A percentile compares a stretch with the other conserved stretches of the same genome.
These are phyloP conservation scores for Polydrusus tereticollis DNA, from an alignment of 2,888 invertebrate genomes.

Conservation along the genomic window DNA sequence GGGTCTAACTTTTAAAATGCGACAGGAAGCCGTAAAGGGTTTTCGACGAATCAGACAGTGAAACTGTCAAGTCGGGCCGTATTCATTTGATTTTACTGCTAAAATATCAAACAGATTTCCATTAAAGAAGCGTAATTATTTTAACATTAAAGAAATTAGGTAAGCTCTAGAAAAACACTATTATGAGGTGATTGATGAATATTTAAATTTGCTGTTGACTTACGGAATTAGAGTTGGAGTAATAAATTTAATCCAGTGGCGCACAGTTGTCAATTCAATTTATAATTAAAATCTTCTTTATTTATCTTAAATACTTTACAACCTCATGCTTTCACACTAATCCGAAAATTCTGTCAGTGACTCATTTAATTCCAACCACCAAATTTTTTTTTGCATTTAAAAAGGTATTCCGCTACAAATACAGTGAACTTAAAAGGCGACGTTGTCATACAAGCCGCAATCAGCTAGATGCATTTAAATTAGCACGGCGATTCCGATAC, in stretches of 20 bases:
- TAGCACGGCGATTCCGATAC: no score
- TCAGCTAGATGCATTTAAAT: no score
- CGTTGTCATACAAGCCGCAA: no score
- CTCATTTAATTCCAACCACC: no score
- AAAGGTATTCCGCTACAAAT: no score
- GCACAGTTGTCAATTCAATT: no score
- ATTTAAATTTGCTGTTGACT: constrained; percentile 31
- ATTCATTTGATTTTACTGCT: constrained; percentile 37
- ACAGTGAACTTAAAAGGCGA: no score
- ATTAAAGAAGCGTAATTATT: constrained; percentile 25
- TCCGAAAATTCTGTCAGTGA: no score
- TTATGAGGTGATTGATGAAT: constrained; percentile 26
- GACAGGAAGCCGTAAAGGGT: constrained; percentile 43
- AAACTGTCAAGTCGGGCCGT: constrained; percentile 37
- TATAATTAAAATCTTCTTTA: no score
- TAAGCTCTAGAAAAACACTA: constrained; percentile 24
- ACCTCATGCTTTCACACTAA: no score
- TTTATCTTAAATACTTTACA: no score
- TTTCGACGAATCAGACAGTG: constrained; percentile 36
- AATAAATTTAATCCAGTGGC: constrained; percentile 1
- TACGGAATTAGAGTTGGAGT: constrained; percentile 6
- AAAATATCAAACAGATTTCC: constrained; percentile 31
- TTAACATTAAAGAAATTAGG: constrained; percentile 12
- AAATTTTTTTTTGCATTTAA: no score
- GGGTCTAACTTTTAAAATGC: constrained; percentile 29